phyloP scores from a whole-genome alignment of 2,797 vertebrate genomes.

The Peromyscus melanophrys region DNA sequence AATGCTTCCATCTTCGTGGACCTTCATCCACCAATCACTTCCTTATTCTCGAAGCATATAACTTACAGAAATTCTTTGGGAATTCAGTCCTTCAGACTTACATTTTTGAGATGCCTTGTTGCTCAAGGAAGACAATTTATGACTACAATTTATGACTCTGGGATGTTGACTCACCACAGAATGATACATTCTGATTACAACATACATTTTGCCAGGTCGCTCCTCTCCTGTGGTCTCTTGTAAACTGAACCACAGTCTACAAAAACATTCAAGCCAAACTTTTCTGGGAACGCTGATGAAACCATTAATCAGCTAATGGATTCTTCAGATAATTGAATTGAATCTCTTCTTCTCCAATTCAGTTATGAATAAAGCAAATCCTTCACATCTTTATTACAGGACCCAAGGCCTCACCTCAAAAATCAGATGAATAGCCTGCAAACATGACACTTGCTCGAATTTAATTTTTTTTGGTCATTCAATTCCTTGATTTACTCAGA shows the following conservation, averaged over 20 bases:
- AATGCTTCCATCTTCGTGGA: background rate
- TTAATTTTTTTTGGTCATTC: background rate
- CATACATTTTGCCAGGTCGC: background rate
- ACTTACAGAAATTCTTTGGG: slow-evolving; percentile 5
- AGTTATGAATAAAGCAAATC: slow-evolving; percentile 47
- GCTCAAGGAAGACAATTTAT: slow-evolving; percentile 7
- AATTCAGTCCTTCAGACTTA: slow-evolving; percentile 28
- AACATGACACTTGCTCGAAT: slow-evolving; percentile 18
- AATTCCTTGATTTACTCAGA: slow-evolving; percentile 25
- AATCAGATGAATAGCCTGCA: slow-evolving; percentile 31
- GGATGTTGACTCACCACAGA: background rate
- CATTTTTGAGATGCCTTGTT: background rate
- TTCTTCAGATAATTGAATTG: slow-evolving; percentile 74
- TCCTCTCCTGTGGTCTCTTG: background rate
- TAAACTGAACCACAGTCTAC: slow-evolving; percentile 33
- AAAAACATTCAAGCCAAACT: slow-evolving; percentile 54
- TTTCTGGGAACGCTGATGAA: slow-evolving; percentile 70
- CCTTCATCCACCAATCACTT: slow-evolving; percentile 1
- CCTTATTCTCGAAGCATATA: slow-evolving; percentile 7
- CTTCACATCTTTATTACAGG: slow-evolving; percentile 39
- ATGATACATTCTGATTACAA: background rate
- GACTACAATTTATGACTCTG: background rate
- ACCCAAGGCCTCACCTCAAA: slow-evolving; percentile 17
- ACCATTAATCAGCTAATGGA: slow-evolving; percentile 79
- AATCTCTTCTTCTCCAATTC: slow-evolving; percentile 45